Percentiles rank a stretch among this genome's conserved stretches.
Evolutionary conservation across 2,113 vertebrate genomes (phyloP).

Genomic region (Hassar affinis): DNA sequence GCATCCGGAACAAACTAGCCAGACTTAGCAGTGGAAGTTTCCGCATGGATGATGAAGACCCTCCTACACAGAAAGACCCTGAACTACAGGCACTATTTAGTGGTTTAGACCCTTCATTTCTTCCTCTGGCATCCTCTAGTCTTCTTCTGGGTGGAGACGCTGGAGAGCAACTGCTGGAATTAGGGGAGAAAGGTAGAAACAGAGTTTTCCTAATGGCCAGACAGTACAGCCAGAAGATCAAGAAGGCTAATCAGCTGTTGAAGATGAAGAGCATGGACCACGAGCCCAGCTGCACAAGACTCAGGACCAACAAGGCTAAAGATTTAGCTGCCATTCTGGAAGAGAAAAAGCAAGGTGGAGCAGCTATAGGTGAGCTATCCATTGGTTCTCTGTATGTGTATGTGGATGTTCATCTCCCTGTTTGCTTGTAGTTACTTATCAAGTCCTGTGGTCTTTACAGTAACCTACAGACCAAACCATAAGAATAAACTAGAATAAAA

Average conservation of each 20-base stretch:
- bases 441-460: neutral
- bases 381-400: neutral
- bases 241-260: constrained; percentile 93
- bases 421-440: neutral
- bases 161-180: constrained; percentile 73
- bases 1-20: constrained; percentile 72
- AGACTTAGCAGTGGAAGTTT: constrained; percentile 77
- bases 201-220: constrained; percentile 94
- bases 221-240: constrained; percentile 98
- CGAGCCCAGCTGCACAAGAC: constrained; percentile 73
- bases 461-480: neutral
- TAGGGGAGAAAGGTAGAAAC: constrained; percentile 83
- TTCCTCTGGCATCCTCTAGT: constrained; percentile 70
- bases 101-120: constrained; percentile 72
- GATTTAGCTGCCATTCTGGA: constrained; percentile 93
- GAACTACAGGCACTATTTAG: constrained; percentile 79
- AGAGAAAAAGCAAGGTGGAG: constrained; percentile 95
- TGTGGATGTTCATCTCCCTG: neutral
- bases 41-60: constrained; percentile 74
- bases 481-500: neutral
- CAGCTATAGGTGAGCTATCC: constrained; percentile 84
- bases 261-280: constrained; percentile 88
- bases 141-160: constrained; percentile 67
- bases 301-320: constrained; percentile 73
- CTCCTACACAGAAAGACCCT: constrained; percentile 61